Conservation (phyloP, 2,113 vertebrate species). For the Austrofundulus limnaeus region DNA sequence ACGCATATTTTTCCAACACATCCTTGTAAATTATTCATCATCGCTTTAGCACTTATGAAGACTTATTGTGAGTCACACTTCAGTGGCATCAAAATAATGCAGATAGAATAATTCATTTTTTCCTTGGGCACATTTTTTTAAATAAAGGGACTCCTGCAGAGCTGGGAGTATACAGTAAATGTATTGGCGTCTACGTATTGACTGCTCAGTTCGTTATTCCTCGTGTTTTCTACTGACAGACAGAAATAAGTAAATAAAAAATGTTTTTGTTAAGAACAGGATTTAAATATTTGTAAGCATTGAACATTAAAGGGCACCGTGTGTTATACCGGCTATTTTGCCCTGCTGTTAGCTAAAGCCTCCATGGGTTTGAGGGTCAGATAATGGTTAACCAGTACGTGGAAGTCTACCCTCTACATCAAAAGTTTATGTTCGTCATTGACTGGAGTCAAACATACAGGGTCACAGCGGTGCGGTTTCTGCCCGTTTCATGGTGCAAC, state of each 20-base stretch:
- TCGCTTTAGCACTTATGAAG: no score
- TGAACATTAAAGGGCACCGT: neutral
- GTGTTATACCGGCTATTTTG: neutral
- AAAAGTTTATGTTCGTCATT: conserved; percentile 9
- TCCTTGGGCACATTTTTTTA: no score
- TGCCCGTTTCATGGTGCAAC: neutral
- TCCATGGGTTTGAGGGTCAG: neutral
- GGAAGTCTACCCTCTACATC: conserved; percentile 18
- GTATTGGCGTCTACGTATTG: neutral
- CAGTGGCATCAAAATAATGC: neutral
- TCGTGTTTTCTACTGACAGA: neutral
- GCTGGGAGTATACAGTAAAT: neutral
- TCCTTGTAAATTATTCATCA: no score
- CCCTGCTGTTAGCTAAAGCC: conserved; percentile 15
- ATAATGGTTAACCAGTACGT: conserved; percentile 33
- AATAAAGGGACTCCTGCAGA: neutral
- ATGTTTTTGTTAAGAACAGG: neutral
- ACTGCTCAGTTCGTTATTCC: neutral
- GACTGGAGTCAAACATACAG: conserved; percentile 1
- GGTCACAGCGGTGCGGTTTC: neutral
- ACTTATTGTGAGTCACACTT: no score
- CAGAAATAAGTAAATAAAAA: neutral
- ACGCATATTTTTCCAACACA: no score
- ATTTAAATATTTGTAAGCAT: neutral
- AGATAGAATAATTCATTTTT: neutral